Conservation (phyloP, 2,888 invertebrate genomes). For the Adelphocoris suturalis region DNA sequence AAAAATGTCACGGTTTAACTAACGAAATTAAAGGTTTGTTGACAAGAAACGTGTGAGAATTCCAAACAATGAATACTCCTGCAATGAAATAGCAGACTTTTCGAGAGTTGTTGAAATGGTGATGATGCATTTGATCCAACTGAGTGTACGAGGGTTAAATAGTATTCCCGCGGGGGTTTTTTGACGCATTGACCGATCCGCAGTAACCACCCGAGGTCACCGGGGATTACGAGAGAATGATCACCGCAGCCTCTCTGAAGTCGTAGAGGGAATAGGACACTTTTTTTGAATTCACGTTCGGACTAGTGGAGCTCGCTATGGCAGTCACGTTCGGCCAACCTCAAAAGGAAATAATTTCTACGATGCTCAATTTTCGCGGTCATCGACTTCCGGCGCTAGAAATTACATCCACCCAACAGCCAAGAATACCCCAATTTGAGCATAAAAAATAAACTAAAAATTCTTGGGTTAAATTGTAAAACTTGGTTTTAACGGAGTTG, state of each 20-base stretch:
- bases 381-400: no score
- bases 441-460: no score
- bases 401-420: no score
- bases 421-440: no score
- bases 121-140: background rate
- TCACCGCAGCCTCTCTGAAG: slow-evolving; percentile 4
- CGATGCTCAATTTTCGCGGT: background rate
- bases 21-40: no score
- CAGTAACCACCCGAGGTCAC: background rate
- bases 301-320: background rate
- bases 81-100: no score
- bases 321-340: background rate
- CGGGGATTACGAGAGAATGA: background rate
- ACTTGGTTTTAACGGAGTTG: no score
- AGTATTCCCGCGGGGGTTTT: background rate
- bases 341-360: background rate
- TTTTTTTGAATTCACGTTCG: background rate
- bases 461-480: no score
- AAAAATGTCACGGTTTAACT: no score
- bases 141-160: background rate
- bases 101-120: no score
- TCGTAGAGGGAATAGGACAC: background rate
- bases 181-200: background rate
- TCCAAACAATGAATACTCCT: no score
- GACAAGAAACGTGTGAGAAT: no score